Evolutionary conservation across 2,113 vertebrate genomes (phyloP).

Genomic region (Addax nasomaculatus): DNA sequence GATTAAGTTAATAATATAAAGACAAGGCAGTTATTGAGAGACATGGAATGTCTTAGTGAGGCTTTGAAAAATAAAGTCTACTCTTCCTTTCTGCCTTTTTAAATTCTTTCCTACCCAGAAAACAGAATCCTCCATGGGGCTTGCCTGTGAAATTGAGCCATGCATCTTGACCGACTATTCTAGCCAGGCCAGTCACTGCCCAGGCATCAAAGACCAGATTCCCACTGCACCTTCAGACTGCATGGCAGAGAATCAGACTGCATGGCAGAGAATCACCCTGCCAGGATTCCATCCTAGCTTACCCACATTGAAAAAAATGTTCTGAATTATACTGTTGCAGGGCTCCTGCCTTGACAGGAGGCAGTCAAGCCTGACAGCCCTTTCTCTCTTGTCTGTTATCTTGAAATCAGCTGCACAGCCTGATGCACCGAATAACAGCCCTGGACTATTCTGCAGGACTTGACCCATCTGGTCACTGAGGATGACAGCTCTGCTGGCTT

Average conservation of each 20-base stretch:
- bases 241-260: constrained; percentile 11
- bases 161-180: neutral
- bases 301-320: constrained; percentile 57
- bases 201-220: constrained; percentile 8
- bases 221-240: constrained; percentile 26
- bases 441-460: constrained; percentile 61
- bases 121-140: neutral
- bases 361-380: constrained; percentile 68
- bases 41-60: neutral
- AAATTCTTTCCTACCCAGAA: neutral
- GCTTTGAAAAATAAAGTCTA: neutral
- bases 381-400: constrained; percentile 69
- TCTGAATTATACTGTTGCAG: constrained; percentile 64
- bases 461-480: constrained; percentile 68
- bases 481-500: constrained; percentile 67
- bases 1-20: neutral
- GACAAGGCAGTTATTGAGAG: neutral
- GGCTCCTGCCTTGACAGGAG: constrained; percentile 61
- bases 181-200: neutral
- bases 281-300: constrained; percentile 35
- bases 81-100: neutral
- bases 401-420: constrained; percentile 71
- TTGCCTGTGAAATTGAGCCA: constrained; percentile 28
- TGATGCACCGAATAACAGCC: constrained; percentile 64
- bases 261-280: constrained; percentile 52